These are phyloP conservation scores for Tor tambroides DNA, from an alignment of 2,113 vertebrate species.

Conservation along the genomic window DNA sequence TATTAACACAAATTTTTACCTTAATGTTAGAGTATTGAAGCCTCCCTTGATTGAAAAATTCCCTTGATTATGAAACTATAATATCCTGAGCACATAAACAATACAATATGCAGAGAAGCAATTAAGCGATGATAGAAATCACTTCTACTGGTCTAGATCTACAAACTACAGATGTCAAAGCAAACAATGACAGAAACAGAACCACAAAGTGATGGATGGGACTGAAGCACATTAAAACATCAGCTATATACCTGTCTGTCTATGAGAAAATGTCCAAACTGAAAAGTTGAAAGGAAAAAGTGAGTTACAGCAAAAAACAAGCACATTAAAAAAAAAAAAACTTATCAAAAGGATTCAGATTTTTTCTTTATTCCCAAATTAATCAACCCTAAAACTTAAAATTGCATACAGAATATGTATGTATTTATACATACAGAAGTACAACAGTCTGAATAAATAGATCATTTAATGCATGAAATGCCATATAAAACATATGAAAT, in stretches of 20 bases:
- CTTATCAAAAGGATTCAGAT: not conserved
- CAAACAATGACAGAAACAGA: constrained; percentile 15
- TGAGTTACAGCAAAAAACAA: constrained; percentile 51
- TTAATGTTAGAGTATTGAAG: too few species aligned
- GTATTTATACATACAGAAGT: not conserved
- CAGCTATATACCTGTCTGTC: constrained; percentile 61
- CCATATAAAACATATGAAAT: not conserved
- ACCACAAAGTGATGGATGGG: constrained; percentile 33
- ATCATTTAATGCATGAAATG: not conserved
- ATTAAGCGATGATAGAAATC: not conserved
- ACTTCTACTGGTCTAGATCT: constrained; percentile 34
- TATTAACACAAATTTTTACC: too few species aligned
- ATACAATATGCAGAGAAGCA: not conserved
- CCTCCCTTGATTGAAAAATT: too few species aligned
- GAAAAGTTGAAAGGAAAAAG: constrained; percentile 66
- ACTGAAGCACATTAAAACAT: constrained; percentile 49
- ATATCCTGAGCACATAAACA: not conserved
- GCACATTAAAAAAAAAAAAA: constrained; percentile 10
- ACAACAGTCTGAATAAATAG: not conserved
- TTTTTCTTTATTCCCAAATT: not conserved
- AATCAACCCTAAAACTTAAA: not conserved
- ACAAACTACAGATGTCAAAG: constrained; percentile 29
- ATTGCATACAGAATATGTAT: too few species aligned
- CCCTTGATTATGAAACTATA: too few species aligned
- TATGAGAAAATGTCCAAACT: constrained; percentile 67